Evolutionary conservation across 2,888 invertebrate species (phyloP), one percentile per base, ranked within the genome.

Genomic region (Aproaerema taeniolella): DNA sequence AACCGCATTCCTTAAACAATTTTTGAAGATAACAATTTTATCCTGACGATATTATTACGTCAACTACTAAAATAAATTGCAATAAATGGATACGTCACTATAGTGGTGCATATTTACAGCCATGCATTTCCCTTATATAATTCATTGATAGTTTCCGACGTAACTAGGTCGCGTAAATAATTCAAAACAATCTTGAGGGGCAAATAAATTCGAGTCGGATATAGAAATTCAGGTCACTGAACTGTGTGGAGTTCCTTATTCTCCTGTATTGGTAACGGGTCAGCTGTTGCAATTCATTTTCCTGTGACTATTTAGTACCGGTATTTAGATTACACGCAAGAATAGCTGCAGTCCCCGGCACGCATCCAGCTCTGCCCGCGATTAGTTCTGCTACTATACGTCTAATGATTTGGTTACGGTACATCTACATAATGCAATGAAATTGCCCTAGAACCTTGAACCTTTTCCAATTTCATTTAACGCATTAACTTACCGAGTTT

Each of bases 301-400:
- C 31, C 5, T n/a, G 5, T n/a, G 3, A 17, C 8, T 15, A 17
- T 15, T 17, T 17, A 14, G 13, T 24, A 9, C 24, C 25, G n/a
- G 33, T 20, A 33, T 9, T 26, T 13, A 17, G 25, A 35, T 35
- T 35, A 26, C 25, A 26, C 32, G 29, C 41, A 26, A 39, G 38
- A 42, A 41, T 40, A 28, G 41, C 38, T 28, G 39, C 42, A 41
- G 38, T 39, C 28, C 31, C 38, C 46, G 50, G 49, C 55, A 47
- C 49, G 50, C 47, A 47, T 37, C 52, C 43, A 43, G 39, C 47
- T 42, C 44, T 5, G 5, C 2, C 2, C n/a, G n/a, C 26, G 6
- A 9, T 6, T n/a, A 26, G 6, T 3, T n/a, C 5, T n/a, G n/a
- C n/a, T n/a, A n/a, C n/a, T n/a, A n/a, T n/a, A n/a, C n/a, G n/a